Percentiles rank a stretch among this genome's conserved stretches.
phyloP scores from a whole-genome alignment of 2,888 invertebrate species.

The Caenorhabditis becei region DNA sequence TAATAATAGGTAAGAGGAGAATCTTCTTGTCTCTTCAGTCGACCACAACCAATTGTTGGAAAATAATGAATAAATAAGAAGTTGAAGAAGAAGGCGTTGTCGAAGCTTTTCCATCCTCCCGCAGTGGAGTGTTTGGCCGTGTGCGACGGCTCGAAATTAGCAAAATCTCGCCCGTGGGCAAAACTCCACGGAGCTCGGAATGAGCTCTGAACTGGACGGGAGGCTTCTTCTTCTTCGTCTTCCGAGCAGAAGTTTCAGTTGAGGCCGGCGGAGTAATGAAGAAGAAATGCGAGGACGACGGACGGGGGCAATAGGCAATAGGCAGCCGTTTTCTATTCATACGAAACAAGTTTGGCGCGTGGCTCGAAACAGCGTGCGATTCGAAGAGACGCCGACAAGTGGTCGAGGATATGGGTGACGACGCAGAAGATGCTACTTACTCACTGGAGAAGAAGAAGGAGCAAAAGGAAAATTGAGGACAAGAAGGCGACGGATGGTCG shows the following conservation, averaged over 20 bases:
- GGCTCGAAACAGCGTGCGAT: slow-evolving; percentile 26
- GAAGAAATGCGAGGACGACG: slow-evolving; percentile 18
- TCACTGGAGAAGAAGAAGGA: slow-evolving; percentile 28
- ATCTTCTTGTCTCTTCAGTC: slow-evolving; percentile 37
- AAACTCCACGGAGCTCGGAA: slow-evolving; percentile 7
- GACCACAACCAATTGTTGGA: slow-evolving; percentile 59
- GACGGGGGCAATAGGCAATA: slow-evolving; percentile 20
- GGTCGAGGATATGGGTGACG: slow-evolving; percentile 30
- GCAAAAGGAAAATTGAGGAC: slow-evolving; percentile 42
- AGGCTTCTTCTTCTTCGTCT: slow-evolving; percentile 12
- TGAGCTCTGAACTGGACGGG: slow-evolving; percentile 4
- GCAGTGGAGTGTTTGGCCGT: slow-evolving; percentile 21
- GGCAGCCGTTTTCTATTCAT: slow-evolving; percentile 58
- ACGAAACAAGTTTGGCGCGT: slow-evolving; percentile 57
- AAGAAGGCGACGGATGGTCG: slow-evolving; percentile 14
- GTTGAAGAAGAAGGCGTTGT: slow-evolving; percentile 45
- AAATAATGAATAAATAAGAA: slow-evolving; percentile 62
- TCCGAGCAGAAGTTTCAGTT: slow-evolving; percentile 22
- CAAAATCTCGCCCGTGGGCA: slow-evolving; percentile 52
- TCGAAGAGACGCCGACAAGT: slow-evolving; percentile 31
- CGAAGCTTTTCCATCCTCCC: slow-evolving; percentile 52
- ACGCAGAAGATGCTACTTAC: slow-evolving; percentile 50
- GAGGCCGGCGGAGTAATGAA: slow-evolving; percentile 31
- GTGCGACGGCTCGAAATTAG: slow-evolving; percentile 45
- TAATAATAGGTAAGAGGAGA: slow-evolving; percentile 28